Base-by-base conservation (phyloP, 2,797 vertebrate species). In the Cygnus olor region DNA sequence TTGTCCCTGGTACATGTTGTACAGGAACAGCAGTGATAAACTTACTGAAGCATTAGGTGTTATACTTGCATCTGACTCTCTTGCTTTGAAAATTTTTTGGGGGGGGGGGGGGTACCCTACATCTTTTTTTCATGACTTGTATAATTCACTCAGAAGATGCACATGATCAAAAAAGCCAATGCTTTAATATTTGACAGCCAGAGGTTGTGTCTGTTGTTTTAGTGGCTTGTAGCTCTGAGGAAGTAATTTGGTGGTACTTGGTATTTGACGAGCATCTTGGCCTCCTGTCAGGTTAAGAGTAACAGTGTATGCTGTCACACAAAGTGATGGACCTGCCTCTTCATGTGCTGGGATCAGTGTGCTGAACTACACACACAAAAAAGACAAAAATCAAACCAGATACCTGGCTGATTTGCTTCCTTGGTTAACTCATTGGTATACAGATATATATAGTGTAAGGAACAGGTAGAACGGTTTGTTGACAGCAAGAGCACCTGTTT, bases 1-100 rank as follows among this genome's bases (percentile, higher is more conserved):
- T 27, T 73, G 14, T 15, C 32, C 0, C 0, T 34, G 5, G 24
- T 25, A 6, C 40, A 10, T 68, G 11, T 56, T 72, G 12, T 44
- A 6, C 40, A 40, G 22, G 47, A 79, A 11, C 44, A 56, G 18
- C 27, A 45, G 11, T 10, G 9, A 12, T 25, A 28, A 60, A 56
- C 54, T 40, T 36, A 10, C 8, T 4, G 12, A 79, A 38, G 30
- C 40, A 30, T 63, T 19, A 32, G 56, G 32, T 25, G 6, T 61
- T 85, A 6, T 10, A 30, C 2, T 45, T 65, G 1, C 84, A 54
- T 49, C 17, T 72, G 54, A 19, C 42, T 82, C 64, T 82, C 63
- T 69, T 82, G 42, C 64, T 73, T 65, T 25, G 38, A 56, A 44
- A 1, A 80, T 10, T 54, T 80, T 49, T 80, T 14, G 42, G 42